Conservation (phyloP, 2,113 vertebrate species). For the Pomatostomus ruficeps region DNA sequence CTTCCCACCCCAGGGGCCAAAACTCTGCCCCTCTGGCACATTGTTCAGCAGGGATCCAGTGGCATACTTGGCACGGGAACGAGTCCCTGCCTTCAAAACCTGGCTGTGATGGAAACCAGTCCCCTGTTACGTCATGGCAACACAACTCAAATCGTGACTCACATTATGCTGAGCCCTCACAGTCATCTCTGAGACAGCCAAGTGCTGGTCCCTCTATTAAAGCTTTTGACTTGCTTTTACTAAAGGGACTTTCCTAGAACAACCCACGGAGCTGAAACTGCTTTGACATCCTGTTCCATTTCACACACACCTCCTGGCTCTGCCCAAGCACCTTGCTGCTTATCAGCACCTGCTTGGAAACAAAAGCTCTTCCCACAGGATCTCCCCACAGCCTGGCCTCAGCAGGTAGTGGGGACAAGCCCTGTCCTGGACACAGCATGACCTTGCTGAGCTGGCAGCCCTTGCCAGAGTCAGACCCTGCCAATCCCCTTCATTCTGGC, state of each 20-base stretch:
- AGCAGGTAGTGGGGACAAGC: rapidly evolving
- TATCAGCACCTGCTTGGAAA: background rate
- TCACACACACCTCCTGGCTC: background rate
- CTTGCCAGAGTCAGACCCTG: background rate
- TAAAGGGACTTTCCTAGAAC: slow-evolving; percentile 54
- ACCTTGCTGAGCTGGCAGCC: background rate
- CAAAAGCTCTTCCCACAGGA: background rate
- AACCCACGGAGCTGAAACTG: background rate
- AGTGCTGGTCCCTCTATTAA: background rate
- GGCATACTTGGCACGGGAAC: rapidly evolving
- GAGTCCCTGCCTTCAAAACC: background rate
- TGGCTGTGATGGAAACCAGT: slow-evolving; percentile 4
- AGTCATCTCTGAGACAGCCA: background rate
- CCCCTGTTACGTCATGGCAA: background rate
- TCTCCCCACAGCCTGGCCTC: background rate
- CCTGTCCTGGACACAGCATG: background rate
- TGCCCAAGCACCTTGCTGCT: background rate
- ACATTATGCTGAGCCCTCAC: background rate
- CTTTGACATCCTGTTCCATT: slow-evolving; percentile 34
- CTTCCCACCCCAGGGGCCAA: background rate
- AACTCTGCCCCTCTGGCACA: background rate
- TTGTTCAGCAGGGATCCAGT: rapidly evolving
- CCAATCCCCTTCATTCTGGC: background rate
- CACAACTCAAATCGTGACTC: background rate
- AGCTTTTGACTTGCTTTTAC: slow-evolving; percentile 1